Conservation (phyloP, 35 echinoderm and acorn worm genomes). For the Ophiothrix spiculata region DNA sequence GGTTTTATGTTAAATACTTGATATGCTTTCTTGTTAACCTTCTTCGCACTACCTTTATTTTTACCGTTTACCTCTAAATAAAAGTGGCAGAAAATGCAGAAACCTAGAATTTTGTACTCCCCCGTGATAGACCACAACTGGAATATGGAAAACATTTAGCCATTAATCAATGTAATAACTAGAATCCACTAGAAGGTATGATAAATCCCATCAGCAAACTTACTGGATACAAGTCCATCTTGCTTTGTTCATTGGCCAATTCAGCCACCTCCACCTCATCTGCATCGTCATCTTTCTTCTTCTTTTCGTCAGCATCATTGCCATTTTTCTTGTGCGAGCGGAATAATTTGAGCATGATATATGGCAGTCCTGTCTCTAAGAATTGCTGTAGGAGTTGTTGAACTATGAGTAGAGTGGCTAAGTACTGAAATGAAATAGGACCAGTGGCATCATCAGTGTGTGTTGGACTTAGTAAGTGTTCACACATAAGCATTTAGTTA, state of each 20-base stretch:
- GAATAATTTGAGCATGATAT: slow-evolving; percentile 82
- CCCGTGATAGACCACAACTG: too few species aligned
- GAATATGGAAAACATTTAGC: too few species aligned
- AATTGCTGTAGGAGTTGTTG: slow-evolving; percentile 89
- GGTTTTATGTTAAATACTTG: too few species aligned
- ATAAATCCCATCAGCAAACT: too few species aligned
- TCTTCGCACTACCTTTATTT: too few species aligned
- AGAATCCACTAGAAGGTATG: too few species aligned
- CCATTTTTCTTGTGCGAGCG: slow-evolving; percentile 27
- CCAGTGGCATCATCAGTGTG: background rate
- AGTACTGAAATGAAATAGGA: slow-evolving; percentile 46
- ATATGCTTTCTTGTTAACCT: too few species aligned
- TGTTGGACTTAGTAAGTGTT: background rate
- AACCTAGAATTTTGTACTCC: too few species aligned
- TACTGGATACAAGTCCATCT: slow-evolving; percentile 85
- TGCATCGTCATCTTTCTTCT: slow-evolving; percentile 71
- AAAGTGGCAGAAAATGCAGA: too few species aligned
- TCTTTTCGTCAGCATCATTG: slow-evolving; percentile 19
- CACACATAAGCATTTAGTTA: too few species aligned
- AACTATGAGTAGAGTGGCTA: slow-evolving; percentile 77
- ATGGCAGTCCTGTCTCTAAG: slow-evolving; percentile 75
- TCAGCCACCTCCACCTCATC: slow-evolving; percentile 4
- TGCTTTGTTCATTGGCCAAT: slow-evolving; percentile 67
- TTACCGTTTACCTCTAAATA: too few species aligned
- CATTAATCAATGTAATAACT: too few species aligned